Percentiles rank a stretch among this genome's conserved stretches.
phyloP scores from a whole-genome alignment of 1,140 invertebrate genomes.

The Agrilus planipennis region DNA sequence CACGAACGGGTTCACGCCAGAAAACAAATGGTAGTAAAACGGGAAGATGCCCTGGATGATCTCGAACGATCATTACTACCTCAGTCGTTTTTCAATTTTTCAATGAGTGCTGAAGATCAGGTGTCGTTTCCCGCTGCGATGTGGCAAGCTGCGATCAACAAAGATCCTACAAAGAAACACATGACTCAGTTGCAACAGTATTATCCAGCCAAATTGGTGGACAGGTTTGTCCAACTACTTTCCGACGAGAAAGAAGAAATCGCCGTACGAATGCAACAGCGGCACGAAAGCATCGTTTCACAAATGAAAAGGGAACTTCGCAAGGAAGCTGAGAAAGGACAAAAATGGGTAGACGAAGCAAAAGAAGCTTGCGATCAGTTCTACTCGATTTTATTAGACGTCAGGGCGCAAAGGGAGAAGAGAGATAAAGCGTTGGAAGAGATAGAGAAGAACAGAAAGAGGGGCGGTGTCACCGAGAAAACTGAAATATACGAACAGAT shows the following conservation, averaged over 20 bases:
- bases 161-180: slow-evolving; percentile 20
- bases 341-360: slow-evolving; percentile 21
- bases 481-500: slow-evolving; percentile 26
- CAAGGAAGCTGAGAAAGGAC: slow-evolving; percentile 25
- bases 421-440: slow-evolving; percentile 15
- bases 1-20: slow-evolving; percentile 19
- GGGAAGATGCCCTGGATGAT: slow-evolving; percentile 30
- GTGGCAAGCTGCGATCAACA: slow-evolving; percentile 31
- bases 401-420: slow-evolving; percentile 18
- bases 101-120: slow-evolving; percentile 20
- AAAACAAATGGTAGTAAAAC: slow-evolving; percentile 18
- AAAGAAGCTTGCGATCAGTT: slow-evolving; percentile 16
- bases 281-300: slow-evolving; percentile 28
- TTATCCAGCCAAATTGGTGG: slow-evolving; percentile 23
- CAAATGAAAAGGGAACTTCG: slow-evolving; percentile 31
- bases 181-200: slow-evolving; percentile 18
- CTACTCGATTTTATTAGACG: slow-evolving; percentile 14
- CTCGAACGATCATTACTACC: slow-evolving; percentile 25
- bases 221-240: slow-evolving; percentile 20
- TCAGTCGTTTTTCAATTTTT: slow-evolving; percentile 24
- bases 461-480: slow-evolving; percentile 17
- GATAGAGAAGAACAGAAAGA: slow-evolving; percentile 15
- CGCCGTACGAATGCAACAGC: slow-evolving; percentile 24
- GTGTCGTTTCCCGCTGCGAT: slow-evolving; percentile 24
- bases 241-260: slow-evolving; percentile 28